A percentile compares a stretch with the other conserved stretches of the same genome.
Conservation (phyloP, 1,140 invertebrate genomes). For the Scaptomyza pallida region DNA sequence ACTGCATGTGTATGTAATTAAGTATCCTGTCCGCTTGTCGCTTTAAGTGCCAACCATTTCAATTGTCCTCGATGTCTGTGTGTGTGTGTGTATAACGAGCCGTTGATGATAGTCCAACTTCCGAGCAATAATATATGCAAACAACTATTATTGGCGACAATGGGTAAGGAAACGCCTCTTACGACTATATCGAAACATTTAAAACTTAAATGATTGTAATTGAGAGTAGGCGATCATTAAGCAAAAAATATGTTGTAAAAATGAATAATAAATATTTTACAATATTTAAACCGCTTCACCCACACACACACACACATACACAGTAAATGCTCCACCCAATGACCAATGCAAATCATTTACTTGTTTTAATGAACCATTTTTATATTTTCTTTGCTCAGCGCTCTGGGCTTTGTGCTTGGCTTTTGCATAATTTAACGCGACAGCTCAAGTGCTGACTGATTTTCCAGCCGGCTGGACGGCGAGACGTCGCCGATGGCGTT, state of each 20-base stretch:
- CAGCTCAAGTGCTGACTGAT: constrained; percentile 59
- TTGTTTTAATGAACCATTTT: constrained; percentile 59
- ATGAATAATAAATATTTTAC: too few species aligned
- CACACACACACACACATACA: neutral
- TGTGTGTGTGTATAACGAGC: constrained; percentile 50
- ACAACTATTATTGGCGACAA: constrained; percentile 23
- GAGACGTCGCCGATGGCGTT: constrained; percentile 28
- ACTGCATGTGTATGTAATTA: constrained; percentile 71
- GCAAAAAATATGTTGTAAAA: too few species aligned
- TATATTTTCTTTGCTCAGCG: neutral
- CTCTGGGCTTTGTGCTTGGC: constrained; percentile 2
- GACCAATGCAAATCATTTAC: constrained; percentile 34
- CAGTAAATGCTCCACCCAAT: constrained; percentile 39
- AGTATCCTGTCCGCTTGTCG: constrained; percentile 62
- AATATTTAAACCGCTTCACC: too few species aligned
- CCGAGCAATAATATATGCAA: constrained; percentile 21
- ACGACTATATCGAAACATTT: neutral
- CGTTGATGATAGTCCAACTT: constrained; percentile 36
- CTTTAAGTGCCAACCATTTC: constrained; percentile 66
- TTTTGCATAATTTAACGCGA: constrained; percentile 72
- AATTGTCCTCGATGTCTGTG: neutral
- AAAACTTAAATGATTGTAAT: neutral
- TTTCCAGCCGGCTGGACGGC: constrained; percentile 61
- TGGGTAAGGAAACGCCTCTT: neutral
- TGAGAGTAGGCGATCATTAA: neutral